These are phyloP conservation scores for Osmoderma eremita DNA, from an alignment of 2,888 invertebrate species.

Conservation along the genomic window DNA sequence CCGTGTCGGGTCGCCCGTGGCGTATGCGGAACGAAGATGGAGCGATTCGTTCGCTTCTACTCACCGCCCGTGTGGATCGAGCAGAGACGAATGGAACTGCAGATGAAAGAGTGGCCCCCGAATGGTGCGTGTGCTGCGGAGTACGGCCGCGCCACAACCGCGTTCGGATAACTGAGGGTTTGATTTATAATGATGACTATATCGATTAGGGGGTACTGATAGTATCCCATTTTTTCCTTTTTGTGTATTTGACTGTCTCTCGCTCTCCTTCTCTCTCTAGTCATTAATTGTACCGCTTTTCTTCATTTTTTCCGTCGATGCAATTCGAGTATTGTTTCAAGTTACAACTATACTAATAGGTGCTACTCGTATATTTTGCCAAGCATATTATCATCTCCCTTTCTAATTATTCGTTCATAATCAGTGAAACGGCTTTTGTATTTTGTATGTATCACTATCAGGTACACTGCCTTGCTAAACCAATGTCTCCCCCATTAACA, in stretches of 20 bases:
- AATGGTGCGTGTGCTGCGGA: constrained; percentile 33
- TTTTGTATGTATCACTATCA: too few relatives aligned
- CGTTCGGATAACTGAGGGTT: constrained; percentile 53
- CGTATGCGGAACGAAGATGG: not conserved
- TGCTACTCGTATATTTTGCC: too few relatives aligned
- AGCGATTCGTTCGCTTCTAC: not conserved
- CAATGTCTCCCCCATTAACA: too few relatives aligned
- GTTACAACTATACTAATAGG: too few relatives aligned
- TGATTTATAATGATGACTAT: constrained; percentile 56
- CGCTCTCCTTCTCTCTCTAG: constrained; percentile 5
- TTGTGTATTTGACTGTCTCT: constrained; percentile 5
- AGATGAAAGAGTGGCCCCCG: constrained; percentile 26
- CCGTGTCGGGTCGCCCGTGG: constrained; percentile 13
- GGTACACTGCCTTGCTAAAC: too few relatives aligned
- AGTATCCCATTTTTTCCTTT: constrained; percentile 30
- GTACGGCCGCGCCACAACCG: constrained; percentile 21
- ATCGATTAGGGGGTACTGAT: constrained; percentile 49
- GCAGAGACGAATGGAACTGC: constrained; percentile 35
- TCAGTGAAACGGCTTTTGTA: too few relatives aligned
- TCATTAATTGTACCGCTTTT: constrained; percentile 21
- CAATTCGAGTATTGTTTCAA: too few relatives aligned
- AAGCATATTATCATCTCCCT: too few relatives aligned
- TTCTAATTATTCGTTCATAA: too few relatives aligned
- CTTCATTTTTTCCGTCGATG: not conserved
- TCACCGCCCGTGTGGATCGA: constrained; percentile 1